phyloP scores from a whole-genome alignment of 2,888 invertebrate genomes.

The Acronicta leporina region DNA sequence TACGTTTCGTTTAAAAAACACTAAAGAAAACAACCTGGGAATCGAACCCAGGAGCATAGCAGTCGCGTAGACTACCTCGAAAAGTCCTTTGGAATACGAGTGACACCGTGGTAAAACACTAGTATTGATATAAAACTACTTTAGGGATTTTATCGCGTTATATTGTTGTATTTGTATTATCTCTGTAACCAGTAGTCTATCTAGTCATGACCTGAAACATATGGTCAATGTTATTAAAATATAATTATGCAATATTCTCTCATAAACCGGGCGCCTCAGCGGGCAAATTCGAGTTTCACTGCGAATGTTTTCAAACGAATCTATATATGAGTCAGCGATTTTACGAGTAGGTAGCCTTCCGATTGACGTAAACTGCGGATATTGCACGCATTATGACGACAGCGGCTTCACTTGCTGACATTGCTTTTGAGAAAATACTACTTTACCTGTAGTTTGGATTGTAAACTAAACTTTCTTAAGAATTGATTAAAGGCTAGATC shows the following conservation, averaged over 20 bases:
- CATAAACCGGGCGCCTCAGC: neutral
- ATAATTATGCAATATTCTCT: neutral
- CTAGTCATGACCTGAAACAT: no score
- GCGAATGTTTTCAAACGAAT: constrained; percentile 40
- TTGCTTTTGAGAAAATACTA: constrained; percentile 8
- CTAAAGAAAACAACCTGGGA: no score
- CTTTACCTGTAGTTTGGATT: neutral
- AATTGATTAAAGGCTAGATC: neutral
- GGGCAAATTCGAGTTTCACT: neutral
- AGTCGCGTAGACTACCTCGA: no score
- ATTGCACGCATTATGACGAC: constrained; percentile 19
- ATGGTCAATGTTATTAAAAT: no score
- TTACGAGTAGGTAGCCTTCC: constrained; percentile 31
- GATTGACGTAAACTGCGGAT: constrained; percentile 26
- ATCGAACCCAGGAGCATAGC: no score
- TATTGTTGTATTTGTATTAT: no score
- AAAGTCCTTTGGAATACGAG: no score
- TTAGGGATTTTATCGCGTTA: no score
- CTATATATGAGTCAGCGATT: constrained; percentile 41
- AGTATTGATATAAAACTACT: no score
- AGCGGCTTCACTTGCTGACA: constrained; percentile 10
- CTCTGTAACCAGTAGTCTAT: no score
- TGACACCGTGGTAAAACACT: no score
- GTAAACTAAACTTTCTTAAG: neutral
- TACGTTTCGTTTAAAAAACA: no score